These are phyloP conservation scores for Jaculus jaculus DNA, from an alignment of 2,113 vertebrate genomes.

Conservation along the genomic window DNA sequence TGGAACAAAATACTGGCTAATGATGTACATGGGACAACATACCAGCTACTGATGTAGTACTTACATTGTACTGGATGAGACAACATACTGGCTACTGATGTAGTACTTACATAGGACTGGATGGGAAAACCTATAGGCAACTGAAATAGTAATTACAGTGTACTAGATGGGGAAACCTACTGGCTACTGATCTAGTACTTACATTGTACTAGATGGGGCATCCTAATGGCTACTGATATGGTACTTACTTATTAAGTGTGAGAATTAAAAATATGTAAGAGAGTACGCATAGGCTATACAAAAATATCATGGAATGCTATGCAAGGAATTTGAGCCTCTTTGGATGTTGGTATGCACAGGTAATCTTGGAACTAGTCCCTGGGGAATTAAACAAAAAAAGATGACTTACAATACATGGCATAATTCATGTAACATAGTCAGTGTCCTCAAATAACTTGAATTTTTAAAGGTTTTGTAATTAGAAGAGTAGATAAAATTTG, in stretches of 20 bases:
- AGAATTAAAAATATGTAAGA: neutral
- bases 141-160: too few relatives aligned
- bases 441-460: neutral
- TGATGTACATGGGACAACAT: neutral
- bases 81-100: neutral
- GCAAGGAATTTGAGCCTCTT: neutral
- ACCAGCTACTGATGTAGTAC: neutral
- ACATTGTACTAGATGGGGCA: too few relatives aligned
- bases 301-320: neutral
- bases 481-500: neutral
- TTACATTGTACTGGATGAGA: neutral
- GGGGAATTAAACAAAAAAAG: neutral
- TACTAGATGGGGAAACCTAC: too few relatives aligned
- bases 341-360: rapidly evolving
- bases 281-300: neutral
- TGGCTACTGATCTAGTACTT: too few relatives aligned
- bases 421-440: neutral
- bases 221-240: too few relatives aligned
- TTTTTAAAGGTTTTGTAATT: neutral
- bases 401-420: neutral
- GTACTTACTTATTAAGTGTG: too few relatives aligned
- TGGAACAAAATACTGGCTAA: neutral
- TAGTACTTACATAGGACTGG: neutral
- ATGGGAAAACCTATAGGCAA: neutral
- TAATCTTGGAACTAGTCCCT: neutral